Evolutionary conservation across 2,113 vertebrate species (phyloP).

Genomic region (Turdus rufiventris): DNA sequence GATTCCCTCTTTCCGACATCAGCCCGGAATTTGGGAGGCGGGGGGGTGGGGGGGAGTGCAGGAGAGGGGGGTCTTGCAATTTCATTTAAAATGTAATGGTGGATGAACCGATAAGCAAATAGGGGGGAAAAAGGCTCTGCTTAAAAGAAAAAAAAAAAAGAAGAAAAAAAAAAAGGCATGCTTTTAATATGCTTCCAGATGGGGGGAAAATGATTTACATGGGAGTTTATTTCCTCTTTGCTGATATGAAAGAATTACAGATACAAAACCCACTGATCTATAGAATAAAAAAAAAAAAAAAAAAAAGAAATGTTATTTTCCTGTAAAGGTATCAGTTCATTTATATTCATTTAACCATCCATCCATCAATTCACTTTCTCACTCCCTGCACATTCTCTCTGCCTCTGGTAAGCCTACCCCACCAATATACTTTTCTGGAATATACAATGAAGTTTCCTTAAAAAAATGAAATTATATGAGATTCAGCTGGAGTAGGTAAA

Average conservation of each 20-base stretch:
- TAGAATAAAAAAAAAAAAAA: constrained; percentile 82
- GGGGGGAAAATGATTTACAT: constrained; percentile 91
- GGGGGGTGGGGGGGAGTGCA: constrained; percentile 53
- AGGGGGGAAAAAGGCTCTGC: constrained; percentile 74
- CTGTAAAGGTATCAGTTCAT: constrained; percentile 86
- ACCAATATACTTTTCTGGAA: constrained; percentile 72
- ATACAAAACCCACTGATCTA: constrained; percentile 86
- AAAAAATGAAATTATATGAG: constrained; percentile 57
- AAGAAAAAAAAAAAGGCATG: constrained; percentile 81
- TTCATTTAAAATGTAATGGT: constrained; percentile 97
- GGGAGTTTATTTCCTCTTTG: constrained; percentile 88
- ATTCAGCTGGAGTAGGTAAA: constrained; percentile 38
- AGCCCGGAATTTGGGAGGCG: constrained; percentile 88
- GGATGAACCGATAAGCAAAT: constrained; percentile 95
- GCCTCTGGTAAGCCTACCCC: constrained; percentile 73
- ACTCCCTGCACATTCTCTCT: constrained; percentile 78
- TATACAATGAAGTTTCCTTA: constrained; percentile 74
- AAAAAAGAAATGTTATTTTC: constrained; percentile 84
- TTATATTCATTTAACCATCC: constrained; percentile 89
- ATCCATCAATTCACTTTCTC: constrained; percentile 83
- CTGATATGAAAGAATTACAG: constrained; percentile 85
- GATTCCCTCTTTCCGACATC: constrained; percentile 89
- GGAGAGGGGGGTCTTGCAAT: constrained; percentile 79
- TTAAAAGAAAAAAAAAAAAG: constrained; percentile 79
- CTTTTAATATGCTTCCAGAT: constrained; percentile 91